Conservation (phyloP, 2,113 vertebrate species). For the Ornithorhynchus anatinus region DNA sequence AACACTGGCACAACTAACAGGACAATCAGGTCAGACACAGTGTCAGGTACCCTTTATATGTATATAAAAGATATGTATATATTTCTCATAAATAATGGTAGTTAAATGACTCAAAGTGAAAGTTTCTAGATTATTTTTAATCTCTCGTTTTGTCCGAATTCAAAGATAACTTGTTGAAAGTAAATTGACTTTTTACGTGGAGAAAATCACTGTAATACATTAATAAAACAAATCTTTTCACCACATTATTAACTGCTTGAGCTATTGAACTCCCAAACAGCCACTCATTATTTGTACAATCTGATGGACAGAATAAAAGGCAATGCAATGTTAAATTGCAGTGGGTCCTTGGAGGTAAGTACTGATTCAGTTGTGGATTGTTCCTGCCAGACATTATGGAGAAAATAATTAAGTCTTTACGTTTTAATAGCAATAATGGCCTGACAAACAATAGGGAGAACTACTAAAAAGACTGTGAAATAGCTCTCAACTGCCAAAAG, state of each 20-base stretch:
- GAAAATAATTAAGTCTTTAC: slow-evolving; percentile 33
- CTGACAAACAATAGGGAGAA: too few relatives aligned
- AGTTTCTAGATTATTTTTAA: too few relatives aligned
- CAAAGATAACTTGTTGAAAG: neutral
- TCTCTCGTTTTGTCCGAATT: neutral
- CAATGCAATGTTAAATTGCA: slow-evolving; percentile 4
- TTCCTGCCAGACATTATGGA: slow-evolving; percentile 21
- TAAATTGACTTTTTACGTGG: neutral
- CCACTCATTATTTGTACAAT: slow-evolving; percentile 20
- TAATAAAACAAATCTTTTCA: slow-evolving; percentile 20
- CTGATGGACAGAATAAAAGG: slow-evolving; percentile 33
- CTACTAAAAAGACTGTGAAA: too few relatives aligned
- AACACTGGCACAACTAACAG: too few relatives aligned
- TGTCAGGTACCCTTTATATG: too few relatives aligned
- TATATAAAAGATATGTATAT: too few relatives aligned
- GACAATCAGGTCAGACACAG: too few relatives aligned
- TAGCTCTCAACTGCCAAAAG: too few relatives aligned
- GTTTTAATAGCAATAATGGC: neutral
- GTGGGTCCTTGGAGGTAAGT: slow-evolving; percentile 18
- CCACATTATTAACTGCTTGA: neutral
- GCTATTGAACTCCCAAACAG: slow-evolving; percentile 4
- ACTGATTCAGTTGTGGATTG: neutral
- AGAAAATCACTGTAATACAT: neutral
- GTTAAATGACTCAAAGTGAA: too few relatives aligned
- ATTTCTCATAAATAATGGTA: too few relatives aligned